Conservation (phyloP, 2,113 vertebrate species). For the Aptenodytes forsteri region DNA sequence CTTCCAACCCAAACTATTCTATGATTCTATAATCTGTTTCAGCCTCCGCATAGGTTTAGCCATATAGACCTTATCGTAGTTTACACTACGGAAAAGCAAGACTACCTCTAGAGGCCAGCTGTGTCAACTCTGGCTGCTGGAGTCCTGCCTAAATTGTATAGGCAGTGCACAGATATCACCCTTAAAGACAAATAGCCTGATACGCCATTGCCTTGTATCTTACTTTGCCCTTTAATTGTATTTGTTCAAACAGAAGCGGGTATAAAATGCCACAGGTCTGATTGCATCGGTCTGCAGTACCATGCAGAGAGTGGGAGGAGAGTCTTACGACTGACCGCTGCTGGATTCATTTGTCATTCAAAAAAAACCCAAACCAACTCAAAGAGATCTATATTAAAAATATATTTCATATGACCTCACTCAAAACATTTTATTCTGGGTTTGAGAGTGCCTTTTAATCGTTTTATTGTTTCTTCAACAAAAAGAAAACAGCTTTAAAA, state of each 20-base stretch:
- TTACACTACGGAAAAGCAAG: neutral
- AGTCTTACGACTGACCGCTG: neutral
- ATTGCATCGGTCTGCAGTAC: neutral
- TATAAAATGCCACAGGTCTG: neutral
- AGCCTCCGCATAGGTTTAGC: neutral
- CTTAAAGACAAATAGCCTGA: neutral
- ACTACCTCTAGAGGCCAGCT: constrained; percentile 36
- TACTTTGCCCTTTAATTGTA: neutral
- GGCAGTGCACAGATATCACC: neutral
- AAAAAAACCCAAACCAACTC: neutral
- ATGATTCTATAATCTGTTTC: neutral
- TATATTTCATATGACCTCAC: neutral
- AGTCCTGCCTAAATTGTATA: neutral
- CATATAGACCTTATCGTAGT: neutral
- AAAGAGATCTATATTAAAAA: neutral
- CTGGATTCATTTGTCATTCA: neutral
- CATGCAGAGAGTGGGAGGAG: neutral
- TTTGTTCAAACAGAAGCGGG: neutral
- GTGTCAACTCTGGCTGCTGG: neutral
- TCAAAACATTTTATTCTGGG: neutral
- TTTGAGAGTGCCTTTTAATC: neutral
- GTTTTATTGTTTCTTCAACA: neutral
- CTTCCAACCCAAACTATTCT: too few species aligned
- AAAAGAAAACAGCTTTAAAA: neutral
- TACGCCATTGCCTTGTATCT: neutral